Conservation (phyloP, 2,113 vertebrate species). For the Menura novaehollandiae region DNA sequence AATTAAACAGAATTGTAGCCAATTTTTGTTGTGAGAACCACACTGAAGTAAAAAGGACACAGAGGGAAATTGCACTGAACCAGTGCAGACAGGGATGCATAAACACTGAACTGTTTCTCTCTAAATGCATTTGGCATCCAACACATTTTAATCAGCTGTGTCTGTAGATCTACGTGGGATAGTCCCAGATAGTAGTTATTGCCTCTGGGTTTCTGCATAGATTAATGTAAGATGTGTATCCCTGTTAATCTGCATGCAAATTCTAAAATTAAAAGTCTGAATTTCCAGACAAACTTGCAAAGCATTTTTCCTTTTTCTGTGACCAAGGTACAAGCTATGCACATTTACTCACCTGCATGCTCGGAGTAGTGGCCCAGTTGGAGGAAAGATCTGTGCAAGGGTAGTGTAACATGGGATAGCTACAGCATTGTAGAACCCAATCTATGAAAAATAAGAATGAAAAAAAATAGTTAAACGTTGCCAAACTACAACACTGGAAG, state of each 20-base stretch:
- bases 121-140: not conserved
- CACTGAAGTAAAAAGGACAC: not conserved
- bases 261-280: not conserved
- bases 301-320: not conserved
- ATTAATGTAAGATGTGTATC: not conserved
- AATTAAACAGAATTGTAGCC: not conserved
- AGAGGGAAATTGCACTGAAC: not conserved
- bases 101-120: not conserved
- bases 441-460: constrained; percentile 61
- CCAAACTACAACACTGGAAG: not conserved
- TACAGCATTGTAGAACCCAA: constrained; percentile 96
- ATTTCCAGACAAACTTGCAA: not conserved
- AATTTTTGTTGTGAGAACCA: not conserved
- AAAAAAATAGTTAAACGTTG: not conserved
- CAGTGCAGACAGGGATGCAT: not conserved
- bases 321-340: not conserved
- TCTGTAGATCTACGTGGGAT: not conserved
- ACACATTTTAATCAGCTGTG: not conserved
- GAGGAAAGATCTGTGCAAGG: constrained; percentile 87
- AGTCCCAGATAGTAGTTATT: not conserved
- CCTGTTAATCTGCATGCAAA: not conserved
- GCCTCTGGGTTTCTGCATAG: not conserved
- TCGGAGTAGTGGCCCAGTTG: constrained; percentile 82
- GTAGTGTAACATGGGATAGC: constrained; percentile 95
- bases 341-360: constrained; percentile 84